Percentiles rank a stretch among this genome's conserved stretches.
phyloP scores from a whole-genome alignment of 2,888 invertebrate genomes.

The Drosophila tanythrix region DNA sequence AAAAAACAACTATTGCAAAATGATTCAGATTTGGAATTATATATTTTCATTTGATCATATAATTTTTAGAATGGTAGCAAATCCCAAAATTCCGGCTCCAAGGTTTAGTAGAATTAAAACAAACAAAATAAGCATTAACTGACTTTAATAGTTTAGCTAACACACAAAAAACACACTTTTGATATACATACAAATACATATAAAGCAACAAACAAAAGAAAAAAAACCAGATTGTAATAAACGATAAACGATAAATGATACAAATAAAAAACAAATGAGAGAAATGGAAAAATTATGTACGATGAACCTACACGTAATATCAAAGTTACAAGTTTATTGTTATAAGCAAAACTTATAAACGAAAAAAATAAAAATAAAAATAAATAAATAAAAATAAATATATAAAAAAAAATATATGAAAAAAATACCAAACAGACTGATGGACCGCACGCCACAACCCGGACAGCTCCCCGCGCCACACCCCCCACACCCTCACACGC shows the following conservation, averaged over 20 bases:
- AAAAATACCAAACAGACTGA: constrained; percentile 73
- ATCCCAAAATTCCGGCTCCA: constrained; percentile 76
- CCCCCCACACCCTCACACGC: background rate
- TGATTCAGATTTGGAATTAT: constrained; percentile 22
- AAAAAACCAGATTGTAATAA: constrained; percentile 47
- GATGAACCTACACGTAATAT: constrained; percentile 49
- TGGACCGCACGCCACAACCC: constrained; percentile 68
- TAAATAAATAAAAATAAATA: constrained; percentile 25
- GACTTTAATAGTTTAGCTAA: constrained; percentile 63
- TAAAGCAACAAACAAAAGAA: constrained; percentile 30
- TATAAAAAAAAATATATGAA: constrained; percentile 26
- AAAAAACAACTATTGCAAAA: constrained; percentile 10
- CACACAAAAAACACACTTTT: constrained; percentile 49
- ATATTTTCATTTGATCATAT: constrained; percentile 30
- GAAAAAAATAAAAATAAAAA: constrained; percentile 9
- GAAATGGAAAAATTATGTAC: constrained; percentile 36
- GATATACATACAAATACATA: constrained; percentile 47
- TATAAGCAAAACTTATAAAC: constrained; percentile 53
- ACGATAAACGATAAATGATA: constrained; percentile 33
- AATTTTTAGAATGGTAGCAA: constrained; percentile 47
- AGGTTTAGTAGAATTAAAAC: constrained; percentile 66
- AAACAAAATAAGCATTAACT: constrained; percentile 53
- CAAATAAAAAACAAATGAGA: constrained; percentile 14
- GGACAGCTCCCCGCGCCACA: constrained; percentile 52
- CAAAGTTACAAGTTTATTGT: constrained; percentile 63